Evolutionary conservation across 2,888 invertebrate species (phyloP).

Genomic region (Dioctria rufipes): DNA sequence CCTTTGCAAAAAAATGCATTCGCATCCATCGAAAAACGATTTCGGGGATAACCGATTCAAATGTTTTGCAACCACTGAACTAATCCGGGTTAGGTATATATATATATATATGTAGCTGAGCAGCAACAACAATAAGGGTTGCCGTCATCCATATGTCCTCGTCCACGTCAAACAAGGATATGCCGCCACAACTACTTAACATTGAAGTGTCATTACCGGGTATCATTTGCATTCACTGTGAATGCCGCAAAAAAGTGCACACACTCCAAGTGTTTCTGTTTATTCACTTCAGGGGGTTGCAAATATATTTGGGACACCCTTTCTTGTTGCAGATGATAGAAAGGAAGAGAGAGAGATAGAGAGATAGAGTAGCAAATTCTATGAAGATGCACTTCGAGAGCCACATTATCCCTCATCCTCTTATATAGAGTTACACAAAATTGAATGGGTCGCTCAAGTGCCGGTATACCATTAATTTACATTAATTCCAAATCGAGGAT

Average conservation of each 20-base stretch:
- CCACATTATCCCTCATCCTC: conserved; percentile 12
- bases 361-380: conserved; percentile 16
- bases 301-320: conserved; percentile 31
- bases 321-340: not conserved
- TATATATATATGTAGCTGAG: not conserved
- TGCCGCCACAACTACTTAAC: conserved; percentile 23
- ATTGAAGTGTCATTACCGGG: conserved; percentile 43
- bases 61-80: conserved; percentile 39
- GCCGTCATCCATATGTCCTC: not conserved
- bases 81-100: not conserved
- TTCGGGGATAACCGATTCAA: conserved; percentile 17
- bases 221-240: conserved; percentile 47
- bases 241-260: conserved; percentile 37
- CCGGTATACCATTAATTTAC: conserved; percentile 69
- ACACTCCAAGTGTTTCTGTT: conserved; percentile 17
- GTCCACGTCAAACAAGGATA: conserved; percentile 6
- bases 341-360: not conserved
- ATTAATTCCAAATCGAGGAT: conserved; percentile 70
- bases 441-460: conserved; percentile 35
- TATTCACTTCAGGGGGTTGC: conserved; percentile 36
- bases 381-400: conserved; percentile 32
- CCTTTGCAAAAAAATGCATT: conserved; percentile 8
- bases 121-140: conserved; percentile 26
- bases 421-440: no score
- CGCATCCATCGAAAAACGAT: not conserved